These are phyloP conservation scores for Eulemur macaco DNA, from an alignment of 2,113 vertebrate genomes.

Conservation along the genomic window DNA sequence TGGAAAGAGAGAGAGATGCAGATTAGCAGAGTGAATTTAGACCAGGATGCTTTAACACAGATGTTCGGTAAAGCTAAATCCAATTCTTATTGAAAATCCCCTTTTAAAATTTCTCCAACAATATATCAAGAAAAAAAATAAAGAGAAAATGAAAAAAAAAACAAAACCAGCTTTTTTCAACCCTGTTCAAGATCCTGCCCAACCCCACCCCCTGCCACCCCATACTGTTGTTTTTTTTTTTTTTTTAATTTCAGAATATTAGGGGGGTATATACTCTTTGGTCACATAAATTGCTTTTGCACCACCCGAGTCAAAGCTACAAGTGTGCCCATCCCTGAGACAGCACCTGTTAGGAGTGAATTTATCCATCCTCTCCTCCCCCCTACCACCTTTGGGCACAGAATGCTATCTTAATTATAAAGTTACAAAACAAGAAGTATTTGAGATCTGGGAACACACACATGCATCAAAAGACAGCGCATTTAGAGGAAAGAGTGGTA, in stretches of 20 bases:
- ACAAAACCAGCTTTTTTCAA: not conserved
- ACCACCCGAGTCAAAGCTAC: no score
- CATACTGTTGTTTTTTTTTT: not conserved
- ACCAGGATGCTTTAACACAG: not conserved
- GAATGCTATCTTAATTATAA: not conserved
- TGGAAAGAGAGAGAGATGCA: not conserved
- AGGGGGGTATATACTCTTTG: no score
- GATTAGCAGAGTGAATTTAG: not conserved
- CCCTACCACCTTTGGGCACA: not conserved
- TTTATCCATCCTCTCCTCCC: no score
- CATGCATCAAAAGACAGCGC: not conserved
- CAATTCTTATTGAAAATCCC: not conserved
- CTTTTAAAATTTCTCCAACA: not conserved
- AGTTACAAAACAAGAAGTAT: not conserved
- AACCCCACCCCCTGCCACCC: rapidly evolving
- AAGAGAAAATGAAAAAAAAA: not conserved
- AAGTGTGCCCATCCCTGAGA: no score
- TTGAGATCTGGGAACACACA: not conserved
- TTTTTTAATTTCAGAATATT: no score
- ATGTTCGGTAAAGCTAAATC: not conserved
- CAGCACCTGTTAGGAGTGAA: no score
- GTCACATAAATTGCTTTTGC: no score
- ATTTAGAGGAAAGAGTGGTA: not conserved
- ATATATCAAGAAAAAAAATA: not conserved
- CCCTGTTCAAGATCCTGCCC: not conserved